A percentile compares a stretch with the other conserved stretches of the same genome.
These are phyloP conservation scores for Pluvialis apricaria DNA, from an alignment of 2,113 vertebrate species.

Conservation along the genomic window DNA sequence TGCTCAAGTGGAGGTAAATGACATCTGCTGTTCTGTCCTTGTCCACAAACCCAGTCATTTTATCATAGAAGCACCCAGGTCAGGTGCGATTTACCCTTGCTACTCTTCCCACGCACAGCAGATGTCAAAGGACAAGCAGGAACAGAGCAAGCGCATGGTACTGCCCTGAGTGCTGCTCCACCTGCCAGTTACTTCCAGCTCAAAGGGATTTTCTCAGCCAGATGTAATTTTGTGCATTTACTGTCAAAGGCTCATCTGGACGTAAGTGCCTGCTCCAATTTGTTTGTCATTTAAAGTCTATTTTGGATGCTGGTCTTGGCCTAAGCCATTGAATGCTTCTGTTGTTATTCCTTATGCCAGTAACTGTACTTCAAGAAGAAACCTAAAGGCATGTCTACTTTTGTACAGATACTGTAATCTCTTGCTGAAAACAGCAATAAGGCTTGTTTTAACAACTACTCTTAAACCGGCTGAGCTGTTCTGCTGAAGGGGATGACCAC, in stretches of 20 bases:
- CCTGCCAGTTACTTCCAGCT: background rate
- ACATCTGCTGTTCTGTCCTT: background rate
- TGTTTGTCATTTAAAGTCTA: background rate
- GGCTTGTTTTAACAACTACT: background rate
- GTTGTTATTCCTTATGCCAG: background rate
- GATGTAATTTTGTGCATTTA: background rate
- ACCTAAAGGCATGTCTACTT: background rate
- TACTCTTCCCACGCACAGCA: background rate
- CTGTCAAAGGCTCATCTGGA: constrained; percentile 3
- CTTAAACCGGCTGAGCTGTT: background rate
- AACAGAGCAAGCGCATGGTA: background rate
- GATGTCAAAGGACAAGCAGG: background rate
- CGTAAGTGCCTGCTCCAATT: background rate
- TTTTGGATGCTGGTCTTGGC: background rate
- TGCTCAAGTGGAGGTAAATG: background rate
- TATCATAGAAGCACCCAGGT: background rate
- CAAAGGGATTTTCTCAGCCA: background rate
- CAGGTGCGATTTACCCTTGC: background rate
- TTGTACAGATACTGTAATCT: background rate
- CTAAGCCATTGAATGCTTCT: background rate
- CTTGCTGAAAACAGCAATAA: background rate
- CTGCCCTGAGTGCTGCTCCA: background rate
- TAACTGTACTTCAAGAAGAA: background rate
- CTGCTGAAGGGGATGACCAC: background rate
- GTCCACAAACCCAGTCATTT: background rate